A percentile compares a stretch with the other conserved stretches of the same genome.
phyloP scores from a whole-genome alignment of 1,140 invertebrate genomes.

The Stegodyphus mimosarum region DNA sequence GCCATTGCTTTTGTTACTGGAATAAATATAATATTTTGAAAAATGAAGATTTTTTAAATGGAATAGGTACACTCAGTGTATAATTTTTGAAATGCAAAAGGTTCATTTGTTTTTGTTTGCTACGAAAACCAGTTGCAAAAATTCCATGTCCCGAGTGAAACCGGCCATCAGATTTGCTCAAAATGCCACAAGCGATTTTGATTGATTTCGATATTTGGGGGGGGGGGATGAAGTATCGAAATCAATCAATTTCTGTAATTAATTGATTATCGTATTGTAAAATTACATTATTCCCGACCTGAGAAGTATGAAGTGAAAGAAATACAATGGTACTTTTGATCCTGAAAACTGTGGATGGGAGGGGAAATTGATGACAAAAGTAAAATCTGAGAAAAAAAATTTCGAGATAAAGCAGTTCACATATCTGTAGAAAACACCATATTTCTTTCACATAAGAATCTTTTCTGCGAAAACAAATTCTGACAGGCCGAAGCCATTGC shows the following conservation, averaged over 20 bases:
- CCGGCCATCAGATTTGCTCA: not conserved
- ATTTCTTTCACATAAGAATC: not conserved
- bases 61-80: not conserved
- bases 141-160: not conserved
- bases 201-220: not conserved
- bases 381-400: conserved; percentile 13
- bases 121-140: not conserved
- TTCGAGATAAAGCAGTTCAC: conserved; percentile 32
- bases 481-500: not conserved
- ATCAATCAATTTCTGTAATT: not conserved
- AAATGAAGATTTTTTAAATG: not conserved
- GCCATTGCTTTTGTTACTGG: not conserved
- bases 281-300: conserved; percentile 5
- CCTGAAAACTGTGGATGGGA: conserved; percentile 16
- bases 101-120: not conserved
- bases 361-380: conserved; percentile 14
- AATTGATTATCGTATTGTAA: not conserved
- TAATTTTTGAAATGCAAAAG: not conserved
- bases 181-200: not conserved
- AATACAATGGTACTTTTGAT: conserved; percentile 33
- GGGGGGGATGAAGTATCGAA: too few relatives aligned
- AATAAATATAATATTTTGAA: not conserved
- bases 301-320: conserved; percentile 5
- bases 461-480: not conserved
- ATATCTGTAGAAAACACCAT: conserved; percentile 8